Percentiles rank a stretch among this genome's conserved stretches.
Conservation (phyloP, 2,797 vertebrate species). For the Helarctos malayanus region DNA sequence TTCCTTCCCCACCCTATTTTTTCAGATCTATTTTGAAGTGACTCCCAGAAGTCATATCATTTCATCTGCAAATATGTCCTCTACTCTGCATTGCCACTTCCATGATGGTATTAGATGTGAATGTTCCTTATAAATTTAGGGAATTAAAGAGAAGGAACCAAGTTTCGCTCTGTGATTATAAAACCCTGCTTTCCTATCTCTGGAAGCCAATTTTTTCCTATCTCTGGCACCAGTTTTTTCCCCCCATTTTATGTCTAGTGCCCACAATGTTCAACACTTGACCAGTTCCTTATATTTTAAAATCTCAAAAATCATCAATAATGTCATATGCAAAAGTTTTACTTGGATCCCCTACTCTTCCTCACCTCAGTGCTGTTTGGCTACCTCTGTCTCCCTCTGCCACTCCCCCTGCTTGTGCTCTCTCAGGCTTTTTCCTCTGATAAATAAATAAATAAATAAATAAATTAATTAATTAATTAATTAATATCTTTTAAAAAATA, state of each 20-base stretch:
- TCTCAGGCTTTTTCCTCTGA: no score
- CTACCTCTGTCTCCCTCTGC: no score
- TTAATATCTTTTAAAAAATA: no score
- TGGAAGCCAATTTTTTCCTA: not conserved
- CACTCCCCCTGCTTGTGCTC: no score
- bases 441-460: no score
- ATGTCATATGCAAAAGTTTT: not conserved
- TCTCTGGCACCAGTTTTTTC: not conserved
- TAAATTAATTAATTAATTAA: no score
- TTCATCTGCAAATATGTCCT: not conserved
- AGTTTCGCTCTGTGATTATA: not conserved
- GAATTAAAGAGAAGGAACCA: not conserved
- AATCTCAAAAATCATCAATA: not conserved
- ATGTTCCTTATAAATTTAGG: not conserved
- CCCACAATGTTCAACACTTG: not conserved
- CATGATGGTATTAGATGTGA: not conserved
- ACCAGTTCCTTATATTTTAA: not conserved
- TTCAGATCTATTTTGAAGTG: constrained; percentile 2
- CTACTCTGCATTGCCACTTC: not conserved
- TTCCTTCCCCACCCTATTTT: not conserved
- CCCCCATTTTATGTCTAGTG: not conserved
- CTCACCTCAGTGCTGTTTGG: not conserved
- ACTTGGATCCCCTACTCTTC: not conserved
- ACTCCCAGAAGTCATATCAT: not conserved
- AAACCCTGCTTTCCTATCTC: not conserved